Conservation (phyloP, 2,888 invertebrate species). For the Cephus pulcher region DNA sequence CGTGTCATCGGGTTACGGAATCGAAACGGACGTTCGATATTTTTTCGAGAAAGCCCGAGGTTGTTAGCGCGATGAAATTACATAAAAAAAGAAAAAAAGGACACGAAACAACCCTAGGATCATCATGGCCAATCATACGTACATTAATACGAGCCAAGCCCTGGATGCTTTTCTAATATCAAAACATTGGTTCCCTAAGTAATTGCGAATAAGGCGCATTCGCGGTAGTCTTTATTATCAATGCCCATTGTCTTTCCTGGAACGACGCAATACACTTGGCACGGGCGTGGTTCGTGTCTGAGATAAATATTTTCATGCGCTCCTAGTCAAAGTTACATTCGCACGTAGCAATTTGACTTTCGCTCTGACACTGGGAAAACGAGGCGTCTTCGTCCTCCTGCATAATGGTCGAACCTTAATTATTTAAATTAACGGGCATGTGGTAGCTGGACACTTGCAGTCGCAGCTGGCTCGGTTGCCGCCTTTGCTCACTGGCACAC, state of each 20-base stretch:
- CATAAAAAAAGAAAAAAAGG: neutral
- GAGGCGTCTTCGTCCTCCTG: slow-evolving; percentile 12
- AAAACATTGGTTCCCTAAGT: neutral
- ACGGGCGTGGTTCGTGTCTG: neutral
- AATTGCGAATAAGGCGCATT: neutral
- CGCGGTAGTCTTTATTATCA: neutral
- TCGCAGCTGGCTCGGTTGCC: slow-evolving; percentile 40
- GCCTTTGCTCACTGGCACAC: slow-evolving; percentile 18
- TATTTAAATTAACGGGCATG: slow-evolving; percentile 46
- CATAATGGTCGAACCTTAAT: slow-evolving; percentile 34
- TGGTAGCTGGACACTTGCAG: slow-evolving; percentile 20
- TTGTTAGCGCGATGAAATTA: neutral
- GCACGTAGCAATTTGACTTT: neutral
- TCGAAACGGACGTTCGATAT: neutral
- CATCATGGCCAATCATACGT: neutral
- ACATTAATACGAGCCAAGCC: neutral
- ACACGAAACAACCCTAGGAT: neutral
- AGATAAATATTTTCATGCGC: neutral
- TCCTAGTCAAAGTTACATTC: neutral
- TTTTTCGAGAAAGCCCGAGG: neutral
- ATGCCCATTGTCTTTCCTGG: neutral
- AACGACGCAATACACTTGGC: neutral
- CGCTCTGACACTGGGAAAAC: neutral
- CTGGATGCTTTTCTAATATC: neutral
- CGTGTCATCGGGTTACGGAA: neutral